phyloP scores from a whole-genome alignment of 2,797 vertebrate species.

The Megalops cyprinoides region DNA sequence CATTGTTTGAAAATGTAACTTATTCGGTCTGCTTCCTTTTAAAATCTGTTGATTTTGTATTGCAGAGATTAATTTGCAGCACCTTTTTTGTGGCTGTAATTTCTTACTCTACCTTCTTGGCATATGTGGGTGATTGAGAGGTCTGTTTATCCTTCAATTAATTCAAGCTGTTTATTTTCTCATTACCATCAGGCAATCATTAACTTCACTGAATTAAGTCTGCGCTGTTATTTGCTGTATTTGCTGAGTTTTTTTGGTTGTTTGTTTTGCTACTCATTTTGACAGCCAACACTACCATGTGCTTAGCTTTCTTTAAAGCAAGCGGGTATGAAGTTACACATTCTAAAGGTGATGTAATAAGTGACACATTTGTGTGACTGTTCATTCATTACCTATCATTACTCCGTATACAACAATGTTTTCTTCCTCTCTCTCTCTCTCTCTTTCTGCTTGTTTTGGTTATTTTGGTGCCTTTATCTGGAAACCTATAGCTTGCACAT shows the following conservation, averaged over 20 bases:
- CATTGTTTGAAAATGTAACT: too few species aligned
- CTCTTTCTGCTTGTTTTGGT: background rate
- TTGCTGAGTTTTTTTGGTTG: background rate
- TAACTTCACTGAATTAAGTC: background rate
- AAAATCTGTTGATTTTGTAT: too few species aligned
- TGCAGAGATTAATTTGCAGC: too few species aligned
- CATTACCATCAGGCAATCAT: background rate
- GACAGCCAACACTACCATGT: background rate
- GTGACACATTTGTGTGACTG: too few species aligned
- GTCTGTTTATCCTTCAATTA: too few species aligned
- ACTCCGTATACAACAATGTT: background rate
- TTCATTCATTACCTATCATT: background rate
- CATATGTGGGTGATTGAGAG: too few species aligned
- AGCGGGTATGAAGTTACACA: background rate
- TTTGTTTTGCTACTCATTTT: background rate
- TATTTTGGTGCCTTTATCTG: background rate
- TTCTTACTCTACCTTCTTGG: too few species aligned
- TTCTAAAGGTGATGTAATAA: background rate
- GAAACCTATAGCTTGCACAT: background rate
- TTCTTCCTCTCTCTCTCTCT: background rate
- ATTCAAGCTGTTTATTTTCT: too few species aligned
- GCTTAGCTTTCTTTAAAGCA: background rate
- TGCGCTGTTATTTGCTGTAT: too few species aligned
- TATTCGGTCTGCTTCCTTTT: too few species aligned
- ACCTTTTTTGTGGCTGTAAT: too few species aligned